Conservation (phyloP, 2,888 invertebrate species). For the Ischnura elegans region DNA sequence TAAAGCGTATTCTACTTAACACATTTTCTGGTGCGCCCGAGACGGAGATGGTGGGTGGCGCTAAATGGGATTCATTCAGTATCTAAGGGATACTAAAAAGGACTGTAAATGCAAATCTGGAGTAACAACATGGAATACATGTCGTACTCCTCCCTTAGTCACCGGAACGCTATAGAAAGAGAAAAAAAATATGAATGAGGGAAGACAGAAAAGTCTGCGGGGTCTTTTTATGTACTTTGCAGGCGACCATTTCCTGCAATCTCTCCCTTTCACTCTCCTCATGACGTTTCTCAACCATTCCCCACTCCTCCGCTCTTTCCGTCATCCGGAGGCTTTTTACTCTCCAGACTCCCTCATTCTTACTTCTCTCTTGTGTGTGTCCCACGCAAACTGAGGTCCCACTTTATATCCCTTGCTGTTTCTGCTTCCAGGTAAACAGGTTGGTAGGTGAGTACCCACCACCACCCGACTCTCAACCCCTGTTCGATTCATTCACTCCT, state of each 20-base stretch:
- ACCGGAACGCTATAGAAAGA: too few relatives aligned
- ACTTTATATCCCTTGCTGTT: not conserved
- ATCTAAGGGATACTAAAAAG: not conserved
- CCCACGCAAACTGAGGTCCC: not conserved
- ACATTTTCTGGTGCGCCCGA: too few relatives aligned
- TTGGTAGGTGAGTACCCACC: not conserved
- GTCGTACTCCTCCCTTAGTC: too few relatives aligned
- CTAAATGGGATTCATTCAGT: too few relatives aligned
- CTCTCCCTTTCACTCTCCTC: not conserved
- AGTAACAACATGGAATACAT: not conserved
- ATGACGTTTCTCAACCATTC: not conserved
- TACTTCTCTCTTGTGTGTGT: not conserved
- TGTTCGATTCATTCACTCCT: constrained; percentile 7
- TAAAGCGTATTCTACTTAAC: too few relatives aligned
- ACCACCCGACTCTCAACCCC: not conserved
- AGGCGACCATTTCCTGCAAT: constrained; percentile 26
- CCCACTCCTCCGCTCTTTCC: not conserved
- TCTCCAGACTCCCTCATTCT: not conserved
- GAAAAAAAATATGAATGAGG: too few relatives aligned
- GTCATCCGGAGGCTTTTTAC: not conserved
- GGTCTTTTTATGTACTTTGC: constrained; percentile 1
- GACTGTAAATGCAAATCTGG: not conserved
- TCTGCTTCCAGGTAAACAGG: not conserved
- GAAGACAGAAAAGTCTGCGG: not conserved
- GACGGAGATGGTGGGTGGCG: too few relatives aligned